These are phyloP conservation scores for Panthera leo DNA, from an alignment of 2,113 vertebrate genomes.

Conservation along the genomic window DNA sequence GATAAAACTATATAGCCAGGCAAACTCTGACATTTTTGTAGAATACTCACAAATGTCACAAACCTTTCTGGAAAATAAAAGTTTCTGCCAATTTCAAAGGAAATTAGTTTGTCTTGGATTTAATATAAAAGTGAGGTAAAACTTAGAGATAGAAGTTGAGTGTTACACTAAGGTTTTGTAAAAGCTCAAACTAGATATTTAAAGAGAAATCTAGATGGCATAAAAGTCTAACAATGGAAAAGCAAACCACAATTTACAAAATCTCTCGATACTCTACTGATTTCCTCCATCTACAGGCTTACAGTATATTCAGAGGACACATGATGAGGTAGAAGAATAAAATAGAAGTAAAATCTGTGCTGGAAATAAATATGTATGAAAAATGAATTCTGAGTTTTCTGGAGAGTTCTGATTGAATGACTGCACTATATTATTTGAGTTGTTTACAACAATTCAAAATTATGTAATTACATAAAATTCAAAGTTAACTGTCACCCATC, in stretches of 20 bases:
- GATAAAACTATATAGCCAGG: conserved; percentile 15
- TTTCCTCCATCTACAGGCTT: background rate
- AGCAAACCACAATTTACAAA: background rate
- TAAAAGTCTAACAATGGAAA: background rate
- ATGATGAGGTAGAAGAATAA: background rate
- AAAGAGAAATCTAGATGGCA: background rate
- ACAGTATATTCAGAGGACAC: background rate
- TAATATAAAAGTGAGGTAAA: conserved; percentile 37
- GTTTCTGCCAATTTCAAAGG: conserved; percentile 13
- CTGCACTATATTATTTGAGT: background rate
- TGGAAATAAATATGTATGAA: background rate
- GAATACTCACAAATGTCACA: conserved; percentile 54
- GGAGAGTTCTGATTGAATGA: background rate
- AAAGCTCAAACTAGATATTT: background rate
- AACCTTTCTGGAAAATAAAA: conserved; percentile 35
- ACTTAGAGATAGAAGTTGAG: background rate
- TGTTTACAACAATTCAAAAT: conserved; percentile 19
- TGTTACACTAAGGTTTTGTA: background rate
- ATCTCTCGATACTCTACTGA: background rate
- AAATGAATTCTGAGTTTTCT: background rate
- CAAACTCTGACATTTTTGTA: conserved; percentile 44
- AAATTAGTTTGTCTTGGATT: conserved; percentile 31
- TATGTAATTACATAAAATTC: conserved; percentile 3
- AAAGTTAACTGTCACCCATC: background rate
- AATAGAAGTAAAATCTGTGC: background rate